Evolutionary conservation across 2,113 vertebrate genomes (phyloP), one percentile per base, ranked within the genome.

Genomic region (Chloropsis hardwickii): DNA sequence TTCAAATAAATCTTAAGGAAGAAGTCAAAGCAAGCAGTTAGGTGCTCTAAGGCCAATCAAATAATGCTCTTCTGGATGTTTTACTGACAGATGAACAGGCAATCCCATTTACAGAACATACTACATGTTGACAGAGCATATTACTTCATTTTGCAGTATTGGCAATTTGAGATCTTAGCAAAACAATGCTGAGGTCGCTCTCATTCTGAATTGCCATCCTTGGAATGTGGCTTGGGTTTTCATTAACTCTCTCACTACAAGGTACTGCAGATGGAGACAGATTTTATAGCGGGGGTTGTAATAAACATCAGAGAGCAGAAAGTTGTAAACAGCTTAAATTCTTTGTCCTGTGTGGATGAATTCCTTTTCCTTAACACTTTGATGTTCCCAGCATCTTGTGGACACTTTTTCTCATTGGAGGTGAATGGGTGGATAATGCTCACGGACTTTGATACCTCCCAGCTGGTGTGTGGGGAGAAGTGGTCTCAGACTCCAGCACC

Each of bases 161-260:
- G 93, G 97, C 97, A 97, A 97, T 92, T 97, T 79, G 96, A 97
- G 97, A 97, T 95, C 86, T 97, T 97, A 97, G 86, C 79, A 97
- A 96, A 97, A 97, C 94, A 97, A 94, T 97, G 90, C 95, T 92
- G 96, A 97, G 92, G 92, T 95, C 74, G 60, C 86, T 96, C 94
- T 94, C 81, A 94, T 94, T 97, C 95, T 95, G 92, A 69, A 77
- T 60, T 96, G 95, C 94, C 94, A 95, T 97, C 96, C 96, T 97
- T 97, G 97, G 96, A 97, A 97, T 97, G 96, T 7, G 16, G 76
- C 94, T 94, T 90, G 77, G 86, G 70, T 94, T 96, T 97, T 84
- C 94, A 91, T 97, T 97, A 97, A 97, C 97, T 96, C 92, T 96
- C 72, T 97, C 92, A 7, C 69, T 91, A 73, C 91, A 42, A 82